Evolutionary conservation across 2,113 vertebrate genomes (phyloP), one percentile per base, ranked within the genome.

Genomic region (Upupa epops): DNA sequence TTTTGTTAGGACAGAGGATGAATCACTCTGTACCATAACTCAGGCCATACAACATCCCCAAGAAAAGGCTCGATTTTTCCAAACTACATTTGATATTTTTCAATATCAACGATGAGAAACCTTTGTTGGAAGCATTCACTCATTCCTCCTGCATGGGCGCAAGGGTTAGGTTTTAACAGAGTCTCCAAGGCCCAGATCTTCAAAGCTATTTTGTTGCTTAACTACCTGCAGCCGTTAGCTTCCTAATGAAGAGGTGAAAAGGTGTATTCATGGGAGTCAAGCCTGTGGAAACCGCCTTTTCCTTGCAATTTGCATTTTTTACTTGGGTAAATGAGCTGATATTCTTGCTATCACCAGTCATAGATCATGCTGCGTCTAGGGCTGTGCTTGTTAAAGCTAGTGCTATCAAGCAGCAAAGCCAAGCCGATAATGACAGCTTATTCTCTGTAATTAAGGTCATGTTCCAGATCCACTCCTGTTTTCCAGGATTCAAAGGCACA

Each of bases 171-270:
- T 13, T 69, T 26, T 34, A 89, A 85, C 61, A 79, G 64, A 74
- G 51, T 7, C 61, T 54, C 42, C 60, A 59, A 77, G 68, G 82
- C 68, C 48, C 34, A 74, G 48, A 77, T 83, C 83, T 89, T 89
- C 81, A 76, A 48, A 83, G 26, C 18, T 40, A 70, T 89, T 94
- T 85, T 95, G 79, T 80, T 80, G 45, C 75, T 91, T 86, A 90
- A 78, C 56, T 91, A 88, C 61, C 22, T 14, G 59, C 10, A 73
- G 26, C 70, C 51, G 58, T 65, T 90, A 81, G 24, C 52, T 73
- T 83, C 78, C 73, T 80, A 91, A 95, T 89, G 89, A 83, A 79
- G 89, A 86, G 56, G 29, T 91, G 63, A 83, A 86, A 73, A 71
- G 34, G 14, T 55, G 70, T 68, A 46, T 18, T 88, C 66, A 80